phyloP scores from a whole-genome alignment of 2,888 invertebrate species.

The Drepanosiphum platanoidis region DNA sequence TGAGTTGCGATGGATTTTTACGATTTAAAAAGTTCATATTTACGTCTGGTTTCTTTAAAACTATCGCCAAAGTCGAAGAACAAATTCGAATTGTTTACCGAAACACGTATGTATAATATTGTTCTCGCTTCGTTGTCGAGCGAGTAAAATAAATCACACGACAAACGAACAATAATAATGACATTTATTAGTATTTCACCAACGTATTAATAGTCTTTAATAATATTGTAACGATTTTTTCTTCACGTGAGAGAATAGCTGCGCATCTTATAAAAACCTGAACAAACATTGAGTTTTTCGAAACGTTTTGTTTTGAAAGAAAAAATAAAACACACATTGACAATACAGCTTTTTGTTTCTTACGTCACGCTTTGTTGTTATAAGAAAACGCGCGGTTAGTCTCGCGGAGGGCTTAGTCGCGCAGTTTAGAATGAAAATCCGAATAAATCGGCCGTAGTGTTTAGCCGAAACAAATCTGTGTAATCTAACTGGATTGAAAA shows the following conservation, averaged over 20 bases:
- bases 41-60: background rate
- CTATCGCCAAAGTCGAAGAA: background rate
- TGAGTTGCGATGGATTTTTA: conserved; percentile 49
- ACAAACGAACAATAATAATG: background rate
- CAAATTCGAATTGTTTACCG: background rate
- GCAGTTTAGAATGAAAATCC: no score
- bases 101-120: background rate
- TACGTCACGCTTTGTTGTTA: background rate
- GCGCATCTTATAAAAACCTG: background rate
- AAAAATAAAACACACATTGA: background rate
- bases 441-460: no score
- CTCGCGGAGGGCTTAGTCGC: no score
- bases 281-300: background rate
- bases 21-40: background rate
- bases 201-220: background rate
- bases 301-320: background rate
- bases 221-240: background rate
- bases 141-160: background rate
- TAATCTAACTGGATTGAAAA: no score
- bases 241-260: background rate
- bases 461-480: no score
- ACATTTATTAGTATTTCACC: background rate
- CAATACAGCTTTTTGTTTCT: background rate
- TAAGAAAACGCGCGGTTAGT: no score
- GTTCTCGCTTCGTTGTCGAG: background rate